Evolutionary conservation across 1,140 invertebrate species (phyloP).

Genomic region (Trypoxylus dichotomus): DNA sequence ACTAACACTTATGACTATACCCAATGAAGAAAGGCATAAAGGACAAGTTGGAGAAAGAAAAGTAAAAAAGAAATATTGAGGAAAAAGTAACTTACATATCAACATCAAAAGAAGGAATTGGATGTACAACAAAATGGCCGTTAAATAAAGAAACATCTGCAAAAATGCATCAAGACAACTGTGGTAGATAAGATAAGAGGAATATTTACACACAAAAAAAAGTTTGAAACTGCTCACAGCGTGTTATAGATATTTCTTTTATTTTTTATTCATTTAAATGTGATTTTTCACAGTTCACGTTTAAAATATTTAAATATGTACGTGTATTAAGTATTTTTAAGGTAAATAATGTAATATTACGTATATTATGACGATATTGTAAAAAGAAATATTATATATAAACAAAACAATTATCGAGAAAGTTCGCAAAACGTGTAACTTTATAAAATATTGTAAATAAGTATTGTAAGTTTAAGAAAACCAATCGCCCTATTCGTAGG

Average conservation of each 20-base stretch:
- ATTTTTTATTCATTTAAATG: background rate
- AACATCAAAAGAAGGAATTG: background rate
- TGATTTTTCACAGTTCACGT: background rate
- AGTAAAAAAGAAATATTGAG: background rate
- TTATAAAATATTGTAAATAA: conserved; percentile 43
- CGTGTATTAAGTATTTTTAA: background rate
- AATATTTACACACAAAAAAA: background rate
- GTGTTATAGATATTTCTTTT: background rate
- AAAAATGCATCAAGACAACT: too few relatives aligned
- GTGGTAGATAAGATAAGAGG: background rate
- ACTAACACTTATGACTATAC: conserved; percentile 49
- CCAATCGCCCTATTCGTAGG: background rate
- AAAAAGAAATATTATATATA: background rate
- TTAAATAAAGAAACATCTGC: too few relatives aligned
- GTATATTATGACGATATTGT: background rate
- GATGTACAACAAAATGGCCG: background rate
- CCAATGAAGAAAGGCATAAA: background rate
- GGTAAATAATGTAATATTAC: background rate
- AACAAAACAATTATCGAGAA: conserved; percentile 27
- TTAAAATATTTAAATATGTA: background rate
- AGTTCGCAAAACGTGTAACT: conserved; percentile 47
- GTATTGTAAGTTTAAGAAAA: conserved; percentile 12
- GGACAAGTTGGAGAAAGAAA: background rate
- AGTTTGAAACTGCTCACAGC: background rate
- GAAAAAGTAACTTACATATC: background rate